phyloP scores from a whole-genome alignment of 2,888 invertebrate species.

The Chalcis sispes region DNA sequence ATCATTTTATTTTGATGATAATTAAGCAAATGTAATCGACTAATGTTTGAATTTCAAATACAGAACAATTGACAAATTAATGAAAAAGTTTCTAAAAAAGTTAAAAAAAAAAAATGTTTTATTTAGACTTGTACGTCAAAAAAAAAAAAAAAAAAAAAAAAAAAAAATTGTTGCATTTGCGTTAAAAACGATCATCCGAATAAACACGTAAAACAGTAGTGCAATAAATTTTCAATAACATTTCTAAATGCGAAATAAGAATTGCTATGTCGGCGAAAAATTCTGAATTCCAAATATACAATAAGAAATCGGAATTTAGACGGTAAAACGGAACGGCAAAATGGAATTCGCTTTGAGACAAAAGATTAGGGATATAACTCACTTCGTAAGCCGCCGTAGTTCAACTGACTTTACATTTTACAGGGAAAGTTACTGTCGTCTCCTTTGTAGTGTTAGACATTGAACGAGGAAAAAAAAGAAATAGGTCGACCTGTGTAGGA shows the following conservation, averaged over 20 bases:
- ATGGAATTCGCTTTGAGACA: slow-evolving; percentile 35
- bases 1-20: no score
- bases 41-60: no score
- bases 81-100: no score
- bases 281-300: slow-evolving; percentile 6
- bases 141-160: no score
- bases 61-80: no score
- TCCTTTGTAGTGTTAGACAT: background rate
- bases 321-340: background rate
- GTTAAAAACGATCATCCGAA: no score
- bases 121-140: no score
- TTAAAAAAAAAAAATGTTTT: no score
- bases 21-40: no score
- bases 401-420: background rate
- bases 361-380: slow-evolving; percentile 41
- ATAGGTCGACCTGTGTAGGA: background rate
- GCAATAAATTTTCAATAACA: slow-evolving; percentile 13
- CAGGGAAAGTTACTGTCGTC: background rate
- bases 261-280: slow-evolving; percentile 2
- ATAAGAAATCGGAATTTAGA: slow-evolving; percentile 30
- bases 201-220: background rate
- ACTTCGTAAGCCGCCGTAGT: slow-evolving; percentile 23
- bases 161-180: no score
- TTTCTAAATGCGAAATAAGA: slow-evolving; percentile 8
- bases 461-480: background rate